Conservation (phyloP, 2,888 invertebrate genomes). For the Eumerus sabulonum region DNA sequence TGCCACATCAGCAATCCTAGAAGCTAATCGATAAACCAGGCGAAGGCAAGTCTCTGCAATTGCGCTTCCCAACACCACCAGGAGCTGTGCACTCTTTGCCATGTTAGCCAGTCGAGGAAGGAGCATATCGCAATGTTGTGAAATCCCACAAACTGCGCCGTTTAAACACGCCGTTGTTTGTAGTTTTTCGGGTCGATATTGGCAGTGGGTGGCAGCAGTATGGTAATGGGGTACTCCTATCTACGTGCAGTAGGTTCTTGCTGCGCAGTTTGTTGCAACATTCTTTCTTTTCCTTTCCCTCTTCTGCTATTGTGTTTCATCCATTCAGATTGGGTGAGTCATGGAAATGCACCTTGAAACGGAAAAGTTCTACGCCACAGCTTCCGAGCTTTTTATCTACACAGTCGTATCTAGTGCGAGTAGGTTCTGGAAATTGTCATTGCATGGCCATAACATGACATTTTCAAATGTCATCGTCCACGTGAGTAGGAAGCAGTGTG, state of each 20-base stretch:
- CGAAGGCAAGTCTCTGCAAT: slow-evolving; percentile 25
- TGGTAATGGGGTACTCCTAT: background rate
- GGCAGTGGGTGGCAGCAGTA: slow-evolving; percentile 31
- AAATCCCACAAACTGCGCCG: slow-evolving; percentile 58
- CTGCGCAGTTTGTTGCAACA: slow-evolving; percentile 59
- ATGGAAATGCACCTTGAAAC: slow-evolving; percentile 27
- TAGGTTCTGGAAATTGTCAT: slow-evolving; percentile 50
- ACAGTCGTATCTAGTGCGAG: background rate
- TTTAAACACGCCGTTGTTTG: slow-evolving; percentile 38
- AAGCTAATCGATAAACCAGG: slow-evolving; percentile 54
- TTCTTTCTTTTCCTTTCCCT: background rate
- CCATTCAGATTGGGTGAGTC: slow-evolving; percentile 21
- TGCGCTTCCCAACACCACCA: background rate
- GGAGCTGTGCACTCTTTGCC: slow-evolving; percentile 5
- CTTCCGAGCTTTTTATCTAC: slow-evolving; percentile 41
- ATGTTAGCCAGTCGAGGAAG: slow-evolving; percentile 28
- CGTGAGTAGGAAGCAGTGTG: slow-evolving; percentile 34
- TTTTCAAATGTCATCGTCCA: slow-evolving; percentile 9
- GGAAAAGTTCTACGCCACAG: slow-evolving; percentile 40
- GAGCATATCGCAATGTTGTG: slow-evolving; percentile 57
- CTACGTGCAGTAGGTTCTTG: slow-evolving; percentile 25
- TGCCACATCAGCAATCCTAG: slow-evolving; percentile 15
- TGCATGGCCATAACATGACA: background rate
- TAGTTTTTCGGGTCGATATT: slow-evolving; percentile 59
- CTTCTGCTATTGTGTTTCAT: background rate